phyloP scores from a whole-genome alignment of 2,797 vertebrate species.

The Acridotheres tristis region DNA sequence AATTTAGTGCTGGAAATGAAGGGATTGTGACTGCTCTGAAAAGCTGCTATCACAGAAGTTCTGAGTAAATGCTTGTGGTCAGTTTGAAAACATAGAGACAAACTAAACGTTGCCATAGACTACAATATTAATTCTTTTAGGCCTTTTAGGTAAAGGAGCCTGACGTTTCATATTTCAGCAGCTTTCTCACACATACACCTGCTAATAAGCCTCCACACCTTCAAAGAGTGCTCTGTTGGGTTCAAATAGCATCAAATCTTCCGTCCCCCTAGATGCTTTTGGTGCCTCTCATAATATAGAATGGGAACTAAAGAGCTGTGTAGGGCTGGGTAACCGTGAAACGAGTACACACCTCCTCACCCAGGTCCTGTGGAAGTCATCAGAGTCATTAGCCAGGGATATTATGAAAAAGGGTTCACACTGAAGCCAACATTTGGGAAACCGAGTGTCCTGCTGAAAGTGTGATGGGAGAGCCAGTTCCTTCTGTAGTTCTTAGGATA shows the following conservation, averaged over 20 bases:
- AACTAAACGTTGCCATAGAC: not conserved
- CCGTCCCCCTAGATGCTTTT: not conserved
- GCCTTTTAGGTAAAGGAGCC: not conserved
- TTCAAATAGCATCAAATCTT: not conserved
- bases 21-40: rapidly evolving
- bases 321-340: not conserved
- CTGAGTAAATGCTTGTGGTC: not conserved
- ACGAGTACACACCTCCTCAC: not conserved
- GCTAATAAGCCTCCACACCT: not conserved
- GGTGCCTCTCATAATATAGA: not conserved
- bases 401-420: not conserved
- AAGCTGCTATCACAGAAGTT: not conserved
- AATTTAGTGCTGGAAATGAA: not conserved
- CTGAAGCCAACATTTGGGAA: not conserved
- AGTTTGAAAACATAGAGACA: not conserved
- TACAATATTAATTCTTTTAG: not conserved
- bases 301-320: not conserved
- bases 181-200: not conserved
- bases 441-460: not conserved
- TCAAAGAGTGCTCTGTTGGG: not conserved
- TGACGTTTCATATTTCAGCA: not conserved
- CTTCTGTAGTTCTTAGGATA: rapidly evolving
- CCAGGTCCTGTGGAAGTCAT: not conserved
- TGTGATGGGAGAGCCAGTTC: not conserved
- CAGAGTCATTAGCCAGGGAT: not conserved